These are phyloP conservation scores for Eristalis tenax DNA, from an alignment of 2,888 invertebrate species.

Conservation along the genomic window DNA sequence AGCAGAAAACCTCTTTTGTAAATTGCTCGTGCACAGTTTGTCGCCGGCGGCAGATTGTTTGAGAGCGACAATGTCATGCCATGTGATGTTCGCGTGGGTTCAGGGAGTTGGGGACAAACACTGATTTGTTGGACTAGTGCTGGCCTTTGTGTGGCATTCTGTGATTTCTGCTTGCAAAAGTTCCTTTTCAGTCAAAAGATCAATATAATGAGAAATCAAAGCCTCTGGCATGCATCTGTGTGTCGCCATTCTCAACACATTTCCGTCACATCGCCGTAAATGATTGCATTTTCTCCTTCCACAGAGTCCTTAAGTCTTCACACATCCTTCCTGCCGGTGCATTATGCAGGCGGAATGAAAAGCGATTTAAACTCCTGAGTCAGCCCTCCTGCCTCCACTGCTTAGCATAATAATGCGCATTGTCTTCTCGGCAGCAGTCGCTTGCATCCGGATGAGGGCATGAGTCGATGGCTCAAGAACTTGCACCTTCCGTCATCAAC, in stretches of 20 bases:
- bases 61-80: background rate
- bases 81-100: background rate
- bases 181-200: no score
- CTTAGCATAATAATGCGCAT: conserved; percentile 5
- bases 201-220: no score
- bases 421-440: background rate
- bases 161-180: no score
- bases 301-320: background rate
- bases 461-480: conserved; percentile 8
- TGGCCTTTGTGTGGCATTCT: no score
- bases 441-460: conserved; percentile 2
- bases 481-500: background rate
- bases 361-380: conserved; percentile 1
- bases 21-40: background rate
- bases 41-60: background rate
- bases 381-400: background rate
- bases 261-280: background rate
- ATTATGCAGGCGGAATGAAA: background rate
- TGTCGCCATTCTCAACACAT: background rate
- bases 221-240: background rate
- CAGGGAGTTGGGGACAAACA: no score
- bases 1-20: background rate
- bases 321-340: background rate
- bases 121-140: no score
- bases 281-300: no score